Evolutionary conservation across 2,888 invertebrate species (phyloP), one percentile per base, ranked within the genome.

Genomic region (Chloroclystis v-ata): DNA sequence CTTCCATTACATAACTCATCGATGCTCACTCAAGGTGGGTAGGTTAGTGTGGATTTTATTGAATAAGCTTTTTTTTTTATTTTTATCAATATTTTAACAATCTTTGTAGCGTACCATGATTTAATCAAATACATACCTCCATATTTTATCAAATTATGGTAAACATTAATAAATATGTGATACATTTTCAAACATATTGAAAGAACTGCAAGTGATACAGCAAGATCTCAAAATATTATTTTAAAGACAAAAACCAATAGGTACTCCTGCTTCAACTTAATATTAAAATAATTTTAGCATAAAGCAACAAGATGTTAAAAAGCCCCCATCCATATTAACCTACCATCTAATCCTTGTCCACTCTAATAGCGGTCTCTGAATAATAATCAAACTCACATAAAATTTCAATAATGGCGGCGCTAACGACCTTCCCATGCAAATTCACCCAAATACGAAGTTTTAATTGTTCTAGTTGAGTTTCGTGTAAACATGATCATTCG

Each of bases 371-470:
- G 85, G 86, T 84, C 84, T 84, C 82, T 85, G 84, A 86, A 86
- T 85, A 84, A 84, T 84, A 85, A 86, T 86, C 78, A 82, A 83
- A 84, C 78, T 81, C 79, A 75, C 83, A 83, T 86, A 86, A 86
- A 87, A 87, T 87, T 86, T 85, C 86, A 87, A 87, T 86, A 86
- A 85, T 76, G 78, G 73, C 76, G 41, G 43, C 60, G 70, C 62
- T 82, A 87, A 86, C 82, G 74, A 82, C 79, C 51, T 67, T 63
- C 46, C 49, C 61, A 87, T 87, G 84, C 82, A 84, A 87, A 87
- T 87, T 64, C 53, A 54, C 25, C 40, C 28, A 37, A 40, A 32
- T 38, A 13, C 16, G 20, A 40, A 58, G 55, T 70, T 67, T 66
- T 77, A 79, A 83, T 79, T 80, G 75, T 74, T 63, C 60, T 14